Percentiles rank a stretch among this genome's conserved stretches.
Evolutionary conservation across 2,113 vertebrate genomes (phyloP).

Genomic region (Madoqua kirkii): DNA sequence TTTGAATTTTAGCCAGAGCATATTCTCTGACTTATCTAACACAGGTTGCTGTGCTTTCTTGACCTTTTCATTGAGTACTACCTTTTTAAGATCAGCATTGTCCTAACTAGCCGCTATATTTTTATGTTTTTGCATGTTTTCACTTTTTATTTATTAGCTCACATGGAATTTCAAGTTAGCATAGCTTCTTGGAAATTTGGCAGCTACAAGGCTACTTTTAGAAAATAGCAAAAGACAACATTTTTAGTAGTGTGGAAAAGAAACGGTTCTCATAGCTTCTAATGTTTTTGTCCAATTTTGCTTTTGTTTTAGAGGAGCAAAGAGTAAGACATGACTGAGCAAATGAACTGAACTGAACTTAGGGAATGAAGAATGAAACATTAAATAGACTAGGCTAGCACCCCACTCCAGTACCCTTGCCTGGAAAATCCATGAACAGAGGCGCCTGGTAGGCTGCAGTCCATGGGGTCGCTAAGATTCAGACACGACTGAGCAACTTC

Average conservation of each 20-base stretch:
- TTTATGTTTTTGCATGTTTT: background rate
- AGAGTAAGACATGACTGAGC: fast-evolving
- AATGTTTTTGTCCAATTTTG: constrained; percentile 1
- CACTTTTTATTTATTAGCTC: constrained; percentile 14
- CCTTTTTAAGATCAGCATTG: background rate
- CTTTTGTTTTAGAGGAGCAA: constrained; percentile 31
- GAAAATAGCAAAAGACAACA: background rate
- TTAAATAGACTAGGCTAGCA: background rate
- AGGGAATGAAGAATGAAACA: constrained; percentile 11
- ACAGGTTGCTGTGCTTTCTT: background rate
- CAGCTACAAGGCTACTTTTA: background rate
- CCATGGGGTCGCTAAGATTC: no score
- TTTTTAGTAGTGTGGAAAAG: background rate
- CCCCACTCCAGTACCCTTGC: no score
- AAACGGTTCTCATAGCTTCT: background rate
- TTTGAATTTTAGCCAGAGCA: background rate
- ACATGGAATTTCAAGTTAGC: background rate
- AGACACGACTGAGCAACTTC: no score
- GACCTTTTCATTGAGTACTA: background rate
- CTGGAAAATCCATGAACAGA: no score
- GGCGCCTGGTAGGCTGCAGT: no score
- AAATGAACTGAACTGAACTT: background rate
- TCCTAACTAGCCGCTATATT: background rate
- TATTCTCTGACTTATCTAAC: background rate
- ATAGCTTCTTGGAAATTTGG: background rate